Conservation (phyloP, 2,888 invertebrate species). For the Leucoma salicis region DNA sequence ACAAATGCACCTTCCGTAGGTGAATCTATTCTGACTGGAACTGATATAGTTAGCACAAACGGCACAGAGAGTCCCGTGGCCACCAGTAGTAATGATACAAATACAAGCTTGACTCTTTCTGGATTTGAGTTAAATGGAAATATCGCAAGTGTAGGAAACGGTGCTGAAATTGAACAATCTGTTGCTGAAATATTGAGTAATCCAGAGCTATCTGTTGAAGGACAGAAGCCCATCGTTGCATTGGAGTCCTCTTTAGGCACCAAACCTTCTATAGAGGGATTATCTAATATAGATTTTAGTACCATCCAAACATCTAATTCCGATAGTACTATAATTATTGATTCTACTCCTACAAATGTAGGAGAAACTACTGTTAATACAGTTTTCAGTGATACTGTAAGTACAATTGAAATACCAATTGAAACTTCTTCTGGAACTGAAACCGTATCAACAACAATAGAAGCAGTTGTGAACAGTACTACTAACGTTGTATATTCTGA, state of each 20-base stretch:
- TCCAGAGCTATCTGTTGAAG: background rate
- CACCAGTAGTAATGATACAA: background rate
- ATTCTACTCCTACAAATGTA: background rate
- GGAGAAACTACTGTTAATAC: background rate
- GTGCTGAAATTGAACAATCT: background rate
- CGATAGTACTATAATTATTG: background rate
- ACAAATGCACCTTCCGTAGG: background rate
- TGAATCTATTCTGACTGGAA: background rate
- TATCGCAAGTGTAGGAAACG: background rate
- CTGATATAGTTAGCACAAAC: background rate
- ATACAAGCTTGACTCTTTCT: background rate
- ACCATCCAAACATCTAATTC: background rate
- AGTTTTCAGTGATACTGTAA: background rate
- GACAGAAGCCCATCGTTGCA: background rate
- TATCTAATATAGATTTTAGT: background rate
- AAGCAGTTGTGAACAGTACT: background rate
- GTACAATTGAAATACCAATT: background rate
- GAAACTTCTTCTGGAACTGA: background rate
- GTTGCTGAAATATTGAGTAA: background rate
- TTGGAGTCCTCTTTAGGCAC: background rate
- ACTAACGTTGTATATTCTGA: background rate
- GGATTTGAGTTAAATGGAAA: too few relatives aligned
- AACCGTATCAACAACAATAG: background rate
- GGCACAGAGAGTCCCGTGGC: background rate
- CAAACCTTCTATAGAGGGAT: background rate